Evolutionary conservation across 2,113 vertebrate species (phyloP).

Genomic region (Charadrius vociferus): DNA sequence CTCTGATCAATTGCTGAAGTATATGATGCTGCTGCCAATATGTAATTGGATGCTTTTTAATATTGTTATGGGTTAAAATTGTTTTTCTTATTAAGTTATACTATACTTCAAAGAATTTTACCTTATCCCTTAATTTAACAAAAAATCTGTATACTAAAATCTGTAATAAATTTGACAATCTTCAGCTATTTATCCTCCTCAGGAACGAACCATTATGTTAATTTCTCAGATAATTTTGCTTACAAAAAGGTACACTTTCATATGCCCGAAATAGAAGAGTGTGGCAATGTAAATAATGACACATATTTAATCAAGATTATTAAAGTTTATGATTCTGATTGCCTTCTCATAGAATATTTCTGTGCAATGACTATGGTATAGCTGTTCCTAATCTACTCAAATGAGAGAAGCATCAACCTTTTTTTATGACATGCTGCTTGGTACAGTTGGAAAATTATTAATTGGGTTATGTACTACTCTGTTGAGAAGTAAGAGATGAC

Average conservation of each 20-base stretch:
- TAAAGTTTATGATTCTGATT: neutral
- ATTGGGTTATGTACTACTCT: neutral
- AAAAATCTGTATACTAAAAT: neutral
- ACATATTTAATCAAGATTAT: neutral
- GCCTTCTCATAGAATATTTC: neutral
- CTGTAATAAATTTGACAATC: neutral
- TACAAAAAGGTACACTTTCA: neutral
- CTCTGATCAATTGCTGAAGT: neutral
- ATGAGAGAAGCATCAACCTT: neutral
- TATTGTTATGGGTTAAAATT: neutral
- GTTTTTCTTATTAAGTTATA: neutral
- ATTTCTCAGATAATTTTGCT: neutral
- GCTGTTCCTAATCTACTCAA: neutral
- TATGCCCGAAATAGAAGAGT: neutral
- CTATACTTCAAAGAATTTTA: neutral
- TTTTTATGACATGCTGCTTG: neutral
- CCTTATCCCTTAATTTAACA: neutral
- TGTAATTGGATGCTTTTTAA: neutral
- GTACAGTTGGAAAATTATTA: neutral
- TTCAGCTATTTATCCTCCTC: neutral
- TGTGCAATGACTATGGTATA: neutral
- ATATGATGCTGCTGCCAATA: neutral
- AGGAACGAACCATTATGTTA: neutral
- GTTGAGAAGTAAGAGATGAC: neutral
- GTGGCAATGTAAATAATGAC: neutral